phyloP scores from a whole-genome alignment of 2,113 vertebrate species.

The Loxodonta africana region DNA sequence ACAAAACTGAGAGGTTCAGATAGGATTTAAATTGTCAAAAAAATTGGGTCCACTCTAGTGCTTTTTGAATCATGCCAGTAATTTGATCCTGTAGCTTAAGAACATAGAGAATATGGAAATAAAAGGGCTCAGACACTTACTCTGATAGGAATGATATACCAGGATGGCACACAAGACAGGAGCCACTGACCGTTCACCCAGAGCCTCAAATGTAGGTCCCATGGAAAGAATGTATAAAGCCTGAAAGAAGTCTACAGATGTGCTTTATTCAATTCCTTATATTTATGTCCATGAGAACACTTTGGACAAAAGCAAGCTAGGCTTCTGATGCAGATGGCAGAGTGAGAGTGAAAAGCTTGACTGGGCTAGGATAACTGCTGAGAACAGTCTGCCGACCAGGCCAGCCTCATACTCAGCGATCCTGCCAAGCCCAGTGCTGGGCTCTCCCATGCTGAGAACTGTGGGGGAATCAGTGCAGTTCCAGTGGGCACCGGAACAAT shows the following conservation, averaged over 20 bases:
- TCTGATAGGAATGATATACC: neutral
- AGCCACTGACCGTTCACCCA: neutral
- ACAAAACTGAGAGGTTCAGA: conserved; percentile 65
- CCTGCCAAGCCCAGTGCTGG: neutral
- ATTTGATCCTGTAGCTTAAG: conserved; percentile 67
- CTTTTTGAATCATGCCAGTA: conserved; percentile 69
- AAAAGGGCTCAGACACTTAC: conserved; percentile 23
- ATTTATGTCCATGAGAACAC: neutral
- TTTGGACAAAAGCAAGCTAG: neutral
- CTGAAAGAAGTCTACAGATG: neutral
- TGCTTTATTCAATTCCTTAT: neutral
- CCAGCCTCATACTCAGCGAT: neutral
- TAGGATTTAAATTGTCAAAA: conserved; percentile 79
- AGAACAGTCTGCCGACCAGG: neutral
- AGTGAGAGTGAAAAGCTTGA: neutral
- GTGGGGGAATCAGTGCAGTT: neutral
- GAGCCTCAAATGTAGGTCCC: neutral
- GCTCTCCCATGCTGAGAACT: neutral
- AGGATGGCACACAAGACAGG: neutral
- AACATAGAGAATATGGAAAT: conserved; percentile 46
- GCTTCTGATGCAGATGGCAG: neutral
- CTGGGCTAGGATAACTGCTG: neutral
- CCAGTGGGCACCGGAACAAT: neutral
- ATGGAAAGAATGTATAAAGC: neutral
- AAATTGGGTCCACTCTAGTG: conserved; percentile 69